Evolutionary conservation across 2,797 vertebrate genomes (phyloP).

Genomic region (Eremophila alpestris): DNA sequence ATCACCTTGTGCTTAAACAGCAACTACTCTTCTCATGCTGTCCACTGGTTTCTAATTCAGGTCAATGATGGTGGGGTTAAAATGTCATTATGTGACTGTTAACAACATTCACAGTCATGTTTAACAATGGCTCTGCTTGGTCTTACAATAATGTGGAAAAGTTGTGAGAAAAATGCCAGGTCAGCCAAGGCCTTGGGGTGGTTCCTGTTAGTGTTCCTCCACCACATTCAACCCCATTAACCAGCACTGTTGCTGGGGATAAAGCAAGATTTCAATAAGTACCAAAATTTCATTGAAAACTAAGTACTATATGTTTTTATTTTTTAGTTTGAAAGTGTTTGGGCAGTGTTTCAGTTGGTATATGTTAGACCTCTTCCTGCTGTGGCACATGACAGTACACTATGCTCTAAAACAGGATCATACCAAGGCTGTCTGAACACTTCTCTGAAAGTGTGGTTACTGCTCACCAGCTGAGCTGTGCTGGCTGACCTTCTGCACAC

Average conservation of each 20-base stretch:
- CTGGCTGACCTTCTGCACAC: background rate
- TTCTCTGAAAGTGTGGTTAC: background rate
- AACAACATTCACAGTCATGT: background rate
- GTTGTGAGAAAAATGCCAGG: background rate
- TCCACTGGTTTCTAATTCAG: background rate
- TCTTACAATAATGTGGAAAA: background rate
- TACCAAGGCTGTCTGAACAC: background rate
- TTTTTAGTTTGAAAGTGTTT: background rate
- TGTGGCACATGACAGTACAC: background rate
- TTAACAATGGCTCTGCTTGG: background rate
- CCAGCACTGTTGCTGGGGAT: background rate
- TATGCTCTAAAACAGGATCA: background rate
- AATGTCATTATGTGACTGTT: background rate
- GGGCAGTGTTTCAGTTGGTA: background rate
- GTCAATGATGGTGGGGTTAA: background rate
- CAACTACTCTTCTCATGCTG: background rate
- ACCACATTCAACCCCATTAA: background rate
- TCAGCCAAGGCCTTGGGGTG: background rate
- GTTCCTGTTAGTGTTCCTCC: background rate
- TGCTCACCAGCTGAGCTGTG: background rate
- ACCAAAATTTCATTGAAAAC: background rate
- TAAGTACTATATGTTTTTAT: background rate
- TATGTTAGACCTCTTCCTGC: background rate
- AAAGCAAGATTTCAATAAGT: background rate
- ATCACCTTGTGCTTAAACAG: background rate